These are phyloP conservation scores for Halichoeres trimaculatus DNA, from an alignment of 2,113 vertebrate species.

Conservation along the genomic window DNA sequence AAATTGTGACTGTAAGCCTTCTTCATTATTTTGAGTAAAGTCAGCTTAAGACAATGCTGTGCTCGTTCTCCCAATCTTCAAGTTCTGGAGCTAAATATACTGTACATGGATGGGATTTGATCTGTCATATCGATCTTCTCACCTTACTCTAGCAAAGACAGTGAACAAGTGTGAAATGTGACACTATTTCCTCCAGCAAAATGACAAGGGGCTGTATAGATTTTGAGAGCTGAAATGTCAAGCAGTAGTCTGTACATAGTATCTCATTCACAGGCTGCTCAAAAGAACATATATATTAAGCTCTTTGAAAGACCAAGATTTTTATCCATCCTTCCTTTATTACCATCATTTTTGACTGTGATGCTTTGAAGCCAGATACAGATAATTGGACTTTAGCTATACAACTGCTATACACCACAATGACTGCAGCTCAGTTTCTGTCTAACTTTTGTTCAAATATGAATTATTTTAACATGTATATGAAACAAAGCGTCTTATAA, in stretches of 20 bases:
- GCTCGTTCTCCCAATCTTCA: too few species aligned
- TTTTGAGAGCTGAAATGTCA: not conserved
- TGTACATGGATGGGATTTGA: too few species aligned
- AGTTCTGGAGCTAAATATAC: not conserved
- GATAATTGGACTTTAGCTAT: too few species aligned
- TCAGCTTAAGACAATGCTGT: not conserved
- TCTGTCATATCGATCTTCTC: not conserved
- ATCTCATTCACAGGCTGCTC: not conserved
- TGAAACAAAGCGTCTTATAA: too few species aligned
- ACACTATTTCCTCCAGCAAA: not conserved
- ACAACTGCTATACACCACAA: too few species aligned
- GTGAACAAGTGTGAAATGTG: not conserved
- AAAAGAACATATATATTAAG: not conserved
- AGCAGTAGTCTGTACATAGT: not conserved
- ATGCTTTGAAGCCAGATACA: not conserved
- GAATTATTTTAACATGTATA: too few species aligned
- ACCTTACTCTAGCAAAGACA: not conserved
- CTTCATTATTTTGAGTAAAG: too few species aligned
- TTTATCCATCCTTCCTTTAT: not conserved
- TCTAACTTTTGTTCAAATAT: too few species aligned
- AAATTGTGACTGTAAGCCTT: too few species aligned
- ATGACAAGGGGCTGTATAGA: not conserved
- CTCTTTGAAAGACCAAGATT: not conserved
- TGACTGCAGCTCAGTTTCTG: not conserved
- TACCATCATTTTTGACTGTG: not conserved